Evolutionary conservation across 1,140 invertebrate species (phyloP).

Genomic region (Drosophila parvula): DNA sequence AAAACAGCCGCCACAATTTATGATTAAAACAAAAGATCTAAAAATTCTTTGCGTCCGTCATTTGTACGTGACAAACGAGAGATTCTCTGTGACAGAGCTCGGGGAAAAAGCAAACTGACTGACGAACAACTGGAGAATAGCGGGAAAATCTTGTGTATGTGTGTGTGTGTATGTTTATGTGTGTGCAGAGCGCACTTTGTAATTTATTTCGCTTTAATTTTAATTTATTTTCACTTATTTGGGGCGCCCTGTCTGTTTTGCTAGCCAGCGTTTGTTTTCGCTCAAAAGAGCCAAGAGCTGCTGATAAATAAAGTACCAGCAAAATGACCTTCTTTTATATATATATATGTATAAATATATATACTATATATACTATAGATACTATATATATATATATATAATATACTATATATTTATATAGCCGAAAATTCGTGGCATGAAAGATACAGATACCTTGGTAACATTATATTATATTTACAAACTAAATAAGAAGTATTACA

Average conservation of each 20-base stretch:
- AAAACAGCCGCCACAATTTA: constrained; percentile 49
- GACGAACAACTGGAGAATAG: constrained; percentile 11
- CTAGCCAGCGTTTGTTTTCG: constrained; percentile 7
- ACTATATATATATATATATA: too few relatives aligned
- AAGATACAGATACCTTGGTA: too few relatives aligned
- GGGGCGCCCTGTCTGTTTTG: background rate
- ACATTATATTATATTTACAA: too few relatives aligned
- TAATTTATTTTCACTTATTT: constrained; percentile 64
- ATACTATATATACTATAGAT: too few relatives aligned
- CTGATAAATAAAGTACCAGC: constrained; percentile 11
- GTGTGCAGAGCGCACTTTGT: constrained; percentile 48
- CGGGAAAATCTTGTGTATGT: constrained; percentile 1
- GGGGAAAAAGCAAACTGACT: background rate
- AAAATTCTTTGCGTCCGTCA: constrained; percentile 46
- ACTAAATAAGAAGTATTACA: too few relatives aligned
- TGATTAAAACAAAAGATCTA: constrained; percentile 74
- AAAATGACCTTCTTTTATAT: constrained; percentile 12
- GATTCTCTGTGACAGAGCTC: constrained; percentile 31
- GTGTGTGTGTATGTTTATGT: background rate
- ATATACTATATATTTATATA: too few relatives aligned
- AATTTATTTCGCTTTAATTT: constrained; percentile 77
- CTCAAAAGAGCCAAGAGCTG: background rate
- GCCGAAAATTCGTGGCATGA: too few relatives aligned
- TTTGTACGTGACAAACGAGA: constrained; percentile 58
- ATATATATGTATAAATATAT: background rate